phyloP scores from a whole-genome alignment of 2,113 vertebrate genomes.

The Saguinus imperator region DNA sequence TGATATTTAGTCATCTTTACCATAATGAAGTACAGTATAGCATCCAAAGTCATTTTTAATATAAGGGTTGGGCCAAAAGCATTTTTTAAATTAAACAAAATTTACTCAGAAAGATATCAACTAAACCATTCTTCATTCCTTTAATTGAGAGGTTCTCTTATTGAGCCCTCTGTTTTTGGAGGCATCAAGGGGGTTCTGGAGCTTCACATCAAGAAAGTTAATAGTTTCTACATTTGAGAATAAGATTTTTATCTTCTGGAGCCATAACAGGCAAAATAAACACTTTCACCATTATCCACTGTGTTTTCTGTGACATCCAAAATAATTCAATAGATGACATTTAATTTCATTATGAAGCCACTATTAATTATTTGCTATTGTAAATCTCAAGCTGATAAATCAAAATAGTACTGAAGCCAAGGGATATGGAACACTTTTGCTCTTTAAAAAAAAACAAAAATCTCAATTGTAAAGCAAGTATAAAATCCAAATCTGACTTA shows the following conservation, averaged over 20 bases:
- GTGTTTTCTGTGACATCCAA: not conserved
- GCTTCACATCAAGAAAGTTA: not conserved
- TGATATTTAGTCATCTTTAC: not conserved
- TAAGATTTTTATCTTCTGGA: not conserved
- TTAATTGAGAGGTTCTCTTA: not conserved
- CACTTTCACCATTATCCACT: not conserved
- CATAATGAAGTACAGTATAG: not conserved
- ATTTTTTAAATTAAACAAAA: constrained; percentile 18
- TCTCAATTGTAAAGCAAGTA: not conserved
- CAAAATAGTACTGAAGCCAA: not conserved
- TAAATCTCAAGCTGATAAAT: not conserved
- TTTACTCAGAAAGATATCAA: not conserved
- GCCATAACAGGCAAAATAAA: not conserved
- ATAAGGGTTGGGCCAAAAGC: not conserved
- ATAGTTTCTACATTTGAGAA: not conserved
- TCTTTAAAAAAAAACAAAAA: not conserved
- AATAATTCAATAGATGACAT: not conserved
- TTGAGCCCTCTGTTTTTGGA: not conserved
- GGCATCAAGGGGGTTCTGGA: not conserved
- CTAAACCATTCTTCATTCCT: not conserved
- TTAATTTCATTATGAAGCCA: not conserved
- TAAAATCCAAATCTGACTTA: not conserved
- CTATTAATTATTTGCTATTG: not conserved
- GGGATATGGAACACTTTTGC: not conserved
- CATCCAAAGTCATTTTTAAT: constrained; percentile 29